Conservation (phyloP, 2,888 invertebrate species). For the Linhomoeus sp. region DNA sequence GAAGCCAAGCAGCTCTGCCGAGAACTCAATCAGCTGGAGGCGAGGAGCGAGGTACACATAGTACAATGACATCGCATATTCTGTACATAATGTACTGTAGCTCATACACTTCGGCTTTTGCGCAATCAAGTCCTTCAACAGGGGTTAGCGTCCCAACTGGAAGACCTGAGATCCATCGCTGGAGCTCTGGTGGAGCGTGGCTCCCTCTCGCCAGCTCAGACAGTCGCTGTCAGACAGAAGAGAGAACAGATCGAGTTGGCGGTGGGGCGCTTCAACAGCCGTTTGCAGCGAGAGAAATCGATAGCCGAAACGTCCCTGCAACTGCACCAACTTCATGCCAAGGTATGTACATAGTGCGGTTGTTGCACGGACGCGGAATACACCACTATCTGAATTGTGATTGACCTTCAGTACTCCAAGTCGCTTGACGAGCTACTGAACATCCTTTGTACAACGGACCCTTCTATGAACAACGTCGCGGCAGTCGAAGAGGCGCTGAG, state of each 20-base stretch:
- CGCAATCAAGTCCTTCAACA: neutral
- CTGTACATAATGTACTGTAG: neutral
- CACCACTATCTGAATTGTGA: no score
- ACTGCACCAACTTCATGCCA: neutral
- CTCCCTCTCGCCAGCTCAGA: no score
- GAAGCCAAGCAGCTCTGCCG: constrained; percentile 53
- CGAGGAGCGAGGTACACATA: constrained; percentile 54
- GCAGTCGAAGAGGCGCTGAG: constrained; percentile 26
- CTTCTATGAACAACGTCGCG: constrained; percentile 21
- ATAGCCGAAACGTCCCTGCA: neutral
- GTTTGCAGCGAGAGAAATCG: neutral
- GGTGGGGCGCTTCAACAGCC: neutral
- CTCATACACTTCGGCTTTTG: neutral
- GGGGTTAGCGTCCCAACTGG: neutral
- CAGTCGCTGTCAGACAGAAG: no score
- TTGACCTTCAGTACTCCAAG: constrained; percentile 26
- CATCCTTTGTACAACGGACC: constrained; percentile 27
- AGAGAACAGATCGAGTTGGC: no score
- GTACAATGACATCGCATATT: constrained; percentile 16
- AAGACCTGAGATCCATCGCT: neutral
- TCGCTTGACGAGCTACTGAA: constrained; percentile 28
- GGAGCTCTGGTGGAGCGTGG: neutral
- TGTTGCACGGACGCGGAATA: no score
- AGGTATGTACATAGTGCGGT: neutral
- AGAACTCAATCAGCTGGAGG: constrained; percentile 52